Evolutionary conservation across 92 coral and sea anemone genomes (phyloP).

Genomic region (Phymanthus crucifer): DNA sequence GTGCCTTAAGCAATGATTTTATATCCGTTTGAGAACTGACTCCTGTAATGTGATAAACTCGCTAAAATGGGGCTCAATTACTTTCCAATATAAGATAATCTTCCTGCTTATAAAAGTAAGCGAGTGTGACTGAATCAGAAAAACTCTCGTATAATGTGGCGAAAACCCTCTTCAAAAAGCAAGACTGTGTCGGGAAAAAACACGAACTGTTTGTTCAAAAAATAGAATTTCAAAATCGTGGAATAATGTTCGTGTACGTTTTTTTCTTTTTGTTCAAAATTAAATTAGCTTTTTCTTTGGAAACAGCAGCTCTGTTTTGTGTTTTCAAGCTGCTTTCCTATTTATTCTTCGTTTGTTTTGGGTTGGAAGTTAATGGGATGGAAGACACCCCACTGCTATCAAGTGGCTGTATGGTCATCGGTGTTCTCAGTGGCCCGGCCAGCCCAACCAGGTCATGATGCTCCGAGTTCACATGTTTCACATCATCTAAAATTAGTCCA

Average conservation of each 20-base stretch:
- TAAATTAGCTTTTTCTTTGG: not conserved
- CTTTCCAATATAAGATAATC: conserved; percentile 37
- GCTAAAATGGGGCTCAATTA: conserved; percentile 35
- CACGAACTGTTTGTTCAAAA: not conserved
- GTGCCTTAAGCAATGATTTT: conserved; percentile 1
- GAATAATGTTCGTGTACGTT: not conserved
- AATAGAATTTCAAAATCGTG: not conserved
- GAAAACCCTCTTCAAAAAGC: not conserved
- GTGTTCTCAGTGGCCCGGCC: too few species aligned
- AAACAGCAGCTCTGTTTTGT: not conserved
- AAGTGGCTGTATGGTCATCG: not conserved
- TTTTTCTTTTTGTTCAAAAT: not conserved
- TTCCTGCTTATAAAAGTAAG: conserved; percentile 24
- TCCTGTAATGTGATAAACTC: conserved; percentile 35
- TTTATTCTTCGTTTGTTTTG: not conserved
- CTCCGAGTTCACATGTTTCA: too few species aligned
- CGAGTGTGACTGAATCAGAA: too few species aligned
- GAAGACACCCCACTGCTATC: not conserved
- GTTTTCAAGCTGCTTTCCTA: not conserved
- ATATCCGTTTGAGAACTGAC: conserved; percentile 29
- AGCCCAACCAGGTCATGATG: too few species aligned
- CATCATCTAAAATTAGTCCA: too few species aligned
- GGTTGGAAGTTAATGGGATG: not conserved
- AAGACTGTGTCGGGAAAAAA: not conserved
- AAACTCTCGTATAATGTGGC: not conserved